Conservation (phyloP, 2,888 invertebrate genomes). For the Athalia rosae region DNA sequence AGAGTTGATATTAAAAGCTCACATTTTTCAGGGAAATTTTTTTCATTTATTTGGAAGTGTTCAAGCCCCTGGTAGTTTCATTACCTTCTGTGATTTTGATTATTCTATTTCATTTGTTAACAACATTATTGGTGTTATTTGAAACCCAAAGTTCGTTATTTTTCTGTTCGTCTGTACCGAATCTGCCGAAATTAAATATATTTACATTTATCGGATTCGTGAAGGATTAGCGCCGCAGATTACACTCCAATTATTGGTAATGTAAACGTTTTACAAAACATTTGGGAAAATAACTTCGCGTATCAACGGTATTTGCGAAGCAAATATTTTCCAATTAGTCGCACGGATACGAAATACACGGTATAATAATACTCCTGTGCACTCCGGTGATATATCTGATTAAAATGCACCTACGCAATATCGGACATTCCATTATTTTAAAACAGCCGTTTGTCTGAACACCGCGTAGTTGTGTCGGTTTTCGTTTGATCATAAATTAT, state of each 20-base stretch:
- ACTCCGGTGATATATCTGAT: neutral
- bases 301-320: neutral
- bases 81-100: too few relatives aligned
- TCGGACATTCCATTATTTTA: too few relatives aligned
- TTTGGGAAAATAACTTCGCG: slow-evolving; percentile 1
- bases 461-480: too few relatives aligned
- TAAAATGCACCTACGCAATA: too few relatives aligned
- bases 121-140: neutral
- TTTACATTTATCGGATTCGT: neutral
- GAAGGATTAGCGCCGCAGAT: neutral
- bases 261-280: neutral
- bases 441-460: too few relatives aligned
- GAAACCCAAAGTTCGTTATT: neutral
- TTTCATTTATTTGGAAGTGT: too few relatives aligned
- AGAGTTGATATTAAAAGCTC: too few relatives aligned
- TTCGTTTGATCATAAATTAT: too few relatives aligned
- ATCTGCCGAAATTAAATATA: neutral
- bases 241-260: slow-evolving; percentile 10
- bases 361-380: neutral
- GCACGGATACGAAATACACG: slow-evolving; percentile 1
- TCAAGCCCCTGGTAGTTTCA: too few relatives aligned
- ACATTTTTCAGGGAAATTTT: too few relatives aligned
- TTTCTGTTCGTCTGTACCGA: neutral
- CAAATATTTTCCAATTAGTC: neutral
- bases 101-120: neutral